Evolutionary conservation across 2,113 vertebrate genomes (phyloP).

Genomic region (Turnix velox): DNA sequence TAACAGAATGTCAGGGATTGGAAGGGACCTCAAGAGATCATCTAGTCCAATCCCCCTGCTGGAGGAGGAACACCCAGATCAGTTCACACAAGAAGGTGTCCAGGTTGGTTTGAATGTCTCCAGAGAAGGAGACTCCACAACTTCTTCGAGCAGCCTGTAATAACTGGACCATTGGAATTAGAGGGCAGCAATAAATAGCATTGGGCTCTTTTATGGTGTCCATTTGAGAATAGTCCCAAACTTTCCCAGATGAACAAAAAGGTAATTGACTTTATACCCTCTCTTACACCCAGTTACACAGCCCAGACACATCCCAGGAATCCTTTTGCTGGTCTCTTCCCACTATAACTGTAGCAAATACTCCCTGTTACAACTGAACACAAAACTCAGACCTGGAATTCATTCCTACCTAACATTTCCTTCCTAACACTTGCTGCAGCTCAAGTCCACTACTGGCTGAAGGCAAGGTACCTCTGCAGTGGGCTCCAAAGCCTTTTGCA

Average conservation of each 20-base stretch:
- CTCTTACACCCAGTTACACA: background rate
- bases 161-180: accelerated
- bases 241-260: background rate
- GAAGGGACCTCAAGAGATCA: too few species aligned
- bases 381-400: background rate
- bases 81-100: too few species aligned
- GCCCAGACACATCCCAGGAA: background rate
- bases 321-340: background rate
- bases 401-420: background rate
- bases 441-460: background rate
- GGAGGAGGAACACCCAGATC: too few species aligned
- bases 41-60: too few species aligned
- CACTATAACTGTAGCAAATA: background rate
- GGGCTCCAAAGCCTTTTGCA: background rate
- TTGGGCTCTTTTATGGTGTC: background rate
- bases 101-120: too few species aligned
- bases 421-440: background rate
- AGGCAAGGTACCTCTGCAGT: background rate
- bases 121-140: too few species aligned
- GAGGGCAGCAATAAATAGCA: background rate
- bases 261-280: background rate
- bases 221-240: background rate
- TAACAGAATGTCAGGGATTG: too few species aligned
- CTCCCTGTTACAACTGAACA: background rate
- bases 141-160: too few species aligned